Percentiles rank a stretch among this genome's conserved stretches.
These are phyloP conservation scores for Tetramorium bicarinatum DNA, from an alignment of 2,888 invertebrate species.

Conservation along the genomic window DNA sequence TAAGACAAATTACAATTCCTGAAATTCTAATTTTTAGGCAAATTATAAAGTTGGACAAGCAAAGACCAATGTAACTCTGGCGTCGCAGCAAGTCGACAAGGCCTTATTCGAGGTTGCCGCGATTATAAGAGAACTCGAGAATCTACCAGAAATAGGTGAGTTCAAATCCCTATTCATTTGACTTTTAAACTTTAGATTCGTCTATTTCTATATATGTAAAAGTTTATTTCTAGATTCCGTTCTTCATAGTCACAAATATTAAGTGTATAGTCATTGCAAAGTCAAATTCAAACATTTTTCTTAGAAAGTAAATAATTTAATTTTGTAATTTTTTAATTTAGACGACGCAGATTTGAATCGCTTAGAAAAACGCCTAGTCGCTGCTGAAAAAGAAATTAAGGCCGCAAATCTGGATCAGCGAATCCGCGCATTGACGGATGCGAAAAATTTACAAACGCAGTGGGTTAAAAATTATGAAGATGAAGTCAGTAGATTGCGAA, in stretches of 20 bases:
- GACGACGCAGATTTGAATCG: constrained; percentile 90
- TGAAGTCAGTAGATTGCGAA: constrained; percentile 90
- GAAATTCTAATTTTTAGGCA: constrained; percentile 87
- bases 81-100: constrained; percentile 93
- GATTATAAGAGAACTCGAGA: constrained; percentile 92
- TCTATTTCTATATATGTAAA: not conserved
- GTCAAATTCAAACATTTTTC: not conserved
- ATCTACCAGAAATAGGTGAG: constrained; percentile 90
- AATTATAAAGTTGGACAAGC: constrained; percentile 93
- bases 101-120: constrained; percentile 93
- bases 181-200: not conserved
- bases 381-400: constrained; percentile 91
- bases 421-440: constrained; percentile 91
- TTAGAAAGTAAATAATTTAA: not conserved
- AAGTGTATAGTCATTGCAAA: not conserved
- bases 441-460: constrained; percentile 88
- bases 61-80: constrained; percentile 93
- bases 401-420: constrained; percentile 92
- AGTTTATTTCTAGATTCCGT: not conserved
- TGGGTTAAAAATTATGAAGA: constrained; percentile 94
- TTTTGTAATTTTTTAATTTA: constrained; percentile 60
- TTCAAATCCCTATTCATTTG: not conserved
- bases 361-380: constrained; percentile 90
- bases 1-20: not conserved
- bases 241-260: not conserved